These are phyloP conservation scores for Myiotriccus ornatus DNA, from an alignment of 2,797 vertebrate genomes.

Conservation along the genomic window DNA sequence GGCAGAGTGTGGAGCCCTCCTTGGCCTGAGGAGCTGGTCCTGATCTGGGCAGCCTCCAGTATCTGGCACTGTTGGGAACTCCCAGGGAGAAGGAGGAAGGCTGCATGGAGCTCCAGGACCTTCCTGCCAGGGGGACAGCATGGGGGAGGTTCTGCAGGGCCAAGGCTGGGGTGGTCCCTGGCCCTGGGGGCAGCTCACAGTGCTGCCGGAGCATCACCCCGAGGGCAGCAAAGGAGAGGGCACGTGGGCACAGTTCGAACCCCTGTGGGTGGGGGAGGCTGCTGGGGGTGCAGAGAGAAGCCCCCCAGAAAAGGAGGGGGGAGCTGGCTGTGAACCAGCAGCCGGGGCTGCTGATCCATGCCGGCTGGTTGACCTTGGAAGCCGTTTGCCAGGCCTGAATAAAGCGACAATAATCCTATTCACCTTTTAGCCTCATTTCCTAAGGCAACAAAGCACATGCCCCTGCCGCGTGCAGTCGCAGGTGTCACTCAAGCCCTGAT, in stretches of 20 bases:
- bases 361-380: neutral
- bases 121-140: neutral
- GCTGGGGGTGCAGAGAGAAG: neutral
- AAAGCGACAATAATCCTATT: conserved; percentile 36
- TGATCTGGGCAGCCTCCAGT: neutral
- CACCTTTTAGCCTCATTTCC: conserved; percentile 36
- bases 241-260: rapidly evolving
- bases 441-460: neutral
- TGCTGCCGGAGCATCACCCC: rapidly evolving
- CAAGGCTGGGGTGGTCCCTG: neutral
- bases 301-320: neutral
- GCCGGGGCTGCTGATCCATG: rapidly evolving
- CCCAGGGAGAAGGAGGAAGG: too few species aligned
- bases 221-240: rapidly evolving
- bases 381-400: neutral
- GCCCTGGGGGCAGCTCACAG: neutral
- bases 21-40: neutral
- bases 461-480: neutral
- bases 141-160: neutral
- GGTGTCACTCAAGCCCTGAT: neutral
- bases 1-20: rapidly evolving
- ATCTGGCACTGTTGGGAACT: neutral
- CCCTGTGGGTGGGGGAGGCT: rapidly evolving
- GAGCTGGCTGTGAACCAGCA: neutral
- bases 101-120: neutral